Percentiles rank a stretch among this genome's conserved stretches.
These are phyloP conservation scores for Epirrhoe tristata DNA, from an alignment of 2,888 invertebrate genomes.

Conservation along the genomic window DNA sequence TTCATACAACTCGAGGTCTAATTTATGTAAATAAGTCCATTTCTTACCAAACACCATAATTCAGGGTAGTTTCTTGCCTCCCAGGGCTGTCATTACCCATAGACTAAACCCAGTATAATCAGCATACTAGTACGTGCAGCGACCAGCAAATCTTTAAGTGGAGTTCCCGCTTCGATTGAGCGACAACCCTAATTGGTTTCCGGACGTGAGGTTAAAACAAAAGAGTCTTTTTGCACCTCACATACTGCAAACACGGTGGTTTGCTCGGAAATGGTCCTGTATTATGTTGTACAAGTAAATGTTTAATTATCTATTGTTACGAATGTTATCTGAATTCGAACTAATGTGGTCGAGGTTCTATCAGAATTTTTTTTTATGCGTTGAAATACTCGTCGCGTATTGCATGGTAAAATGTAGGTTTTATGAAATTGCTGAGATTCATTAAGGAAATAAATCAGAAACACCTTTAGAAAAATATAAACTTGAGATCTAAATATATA, in stretches of 20 bases:
- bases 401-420: not conserved
- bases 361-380: not conserved
- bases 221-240: slow-evolving; percentile 37
- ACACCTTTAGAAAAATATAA: too few relatives aligned
- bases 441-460: too few relatives aligned
- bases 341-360: not conserved
- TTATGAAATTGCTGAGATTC: too few relatives aligned
- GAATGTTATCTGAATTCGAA: not conserved
- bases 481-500: too few relatives aligned
- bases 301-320: slow-evolving; percentile 9
- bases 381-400: not conserved
- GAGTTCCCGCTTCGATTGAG: slow-evolving; percentile 55
- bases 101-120: slow-evolving; percentile 26
- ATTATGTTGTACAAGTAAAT: slow-evolving; percentile 7
- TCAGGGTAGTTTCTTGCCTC: slow-evolving; percentile 37
- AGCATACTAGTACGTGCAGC: slow-evolving; percentile 46
- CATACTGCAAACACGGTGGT: slow-evolving; percentile 21
- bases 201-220: slow-evolving; percentile 37
- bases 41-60: slow-evolving; percentile 30
- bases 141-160: slow-evolving; percentile 66
- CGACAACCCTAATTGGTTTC: slow-evolving; percentile 57
- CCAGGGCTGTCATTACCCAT: slow-evolving; percentile 48
- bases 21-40: slow-evolving; percentile 28
- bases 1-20: slow-evolving; percentile 5
- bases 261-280: slow-evolving; percentile 6